phyloP scores from a whole-genome alignment of 2,797 vertebrate species.

The Gymnothorax reevesii region DNA sequence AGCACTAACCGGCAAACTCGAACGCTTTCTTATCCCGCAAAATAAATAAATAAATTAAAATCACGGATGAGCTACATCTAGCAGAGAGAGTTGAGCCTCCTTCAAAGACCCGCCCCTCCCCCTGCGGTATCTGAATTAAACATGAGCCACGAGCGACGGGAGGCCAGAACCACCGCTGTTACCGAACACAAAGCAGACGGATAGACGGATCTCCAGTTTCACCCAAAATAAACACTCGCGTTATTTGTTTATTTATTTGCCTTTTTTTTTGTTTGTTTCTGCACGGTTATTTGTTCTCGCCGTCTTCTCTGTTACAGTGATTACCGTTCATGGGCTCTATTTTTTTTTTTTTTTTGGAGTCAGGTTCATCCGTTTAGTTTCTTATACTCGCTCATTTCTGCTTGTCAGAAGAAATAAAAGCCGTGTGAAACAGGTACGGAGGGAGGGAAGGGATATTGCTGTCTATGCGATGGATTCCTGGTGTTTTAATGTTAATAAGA shows the following conservation, averaged over 20 bases:
- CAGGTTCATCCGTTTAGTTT: not conserved
- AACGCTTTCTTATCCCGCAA: not conserved
- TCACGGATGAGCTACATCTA: slow-evolving; percentile 7
- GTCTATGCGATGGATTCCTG: not conserved
- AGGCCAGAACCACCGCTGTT: not conserved
- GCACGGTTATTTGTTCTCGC: not conserved
- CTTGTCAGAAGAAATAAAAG: not conserved
- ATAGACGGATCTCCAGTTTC: not conserved
- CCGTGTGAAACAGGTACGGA: not conserved
- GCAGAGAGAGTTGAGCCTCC: not conserved
- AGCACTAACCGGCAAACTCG: not conserved
- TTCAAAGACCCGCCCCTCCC: slow-evolving; percentile 4
- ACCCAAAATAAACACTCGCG: not conserved
- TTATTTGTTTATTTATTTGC: not conserved
- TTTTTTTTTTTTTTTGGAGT: not conserved
- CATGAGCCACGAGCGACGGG: not conserved
- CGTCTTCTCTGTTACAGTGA: not conserved
- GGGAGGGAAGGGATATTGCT: not conserved
- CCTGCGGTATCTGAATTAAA: not conserved
- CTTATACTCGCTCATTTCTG: not conserved
- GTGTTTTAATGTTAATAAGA: not conserved
- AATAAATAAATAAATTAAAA: not conserved
- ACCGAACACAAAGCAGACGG: not conserved
- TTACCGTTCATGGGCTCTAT: not conserved
- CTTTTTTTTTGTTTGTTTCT: not conserved